Base-by-base conservation (phyloP, 2,888 invertebrate species). In the Poecilobothrus nobilitatus region DNA sequence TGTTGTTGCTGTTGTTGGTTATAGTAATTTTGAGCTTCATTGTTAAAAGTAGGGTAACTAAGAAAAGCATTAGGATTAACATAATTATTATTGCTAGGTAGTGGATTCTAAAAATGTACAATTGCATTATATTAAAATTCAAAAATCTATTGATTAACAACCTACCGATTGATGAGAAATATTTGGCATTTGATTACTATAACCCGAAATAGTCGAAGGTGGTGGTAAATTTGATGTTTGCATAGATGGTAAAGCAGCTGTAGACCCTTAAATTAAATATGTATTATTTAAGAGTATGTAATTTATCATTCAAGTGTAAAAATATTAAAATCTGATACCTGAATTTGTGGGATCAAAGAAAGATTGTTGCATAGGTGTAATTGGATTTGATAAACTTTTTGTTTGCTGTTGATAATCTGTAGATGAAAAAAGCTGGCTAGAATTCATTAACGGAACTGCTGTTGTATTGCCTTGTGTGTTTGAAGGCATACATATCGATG, bases 181-280 rank as follows among this genome's bases (percentile, higher is more conserved):
- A 9, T 67, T 27, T 22, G 2, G 22, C 2, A 62, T 66, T 63
- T 53, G 53, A 66, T 67, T 68, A 12, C 33, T 62, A 37, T 83
- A 84, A 72, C 79, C 83, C 63, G 84, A 84, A 72, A 86, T 76
- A 2, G 85, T 84, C 21, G 85, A 83, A 64, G 85, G 85, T 18
- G 84, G 84, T 70, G 84, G 84, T 77, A 75, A 70, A 71, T 72
- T 74, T 15, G 74, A 62, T 85, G 81, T 21, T 68, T 67, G 73
- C 81, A 83, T 10, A 84, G 37, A 44, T 68, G 20, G 44, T 66
- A 20, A 33, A 33, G 22, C 18, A 7, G n/a, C 18, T 65, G 2
- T 18, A 5, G 33, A 27, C 63, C 15, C 44, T 64, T 27, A 64
- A 64, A 27, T 64, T 18, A 12, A 1, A 18, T 64, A 5, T 64